A percentile compares a stretch with the other conserved stretches of the same genome.
Conservation (phyloP, 2,888 invertebrate species). For the Acanthoscelides obtectus region DNA sequence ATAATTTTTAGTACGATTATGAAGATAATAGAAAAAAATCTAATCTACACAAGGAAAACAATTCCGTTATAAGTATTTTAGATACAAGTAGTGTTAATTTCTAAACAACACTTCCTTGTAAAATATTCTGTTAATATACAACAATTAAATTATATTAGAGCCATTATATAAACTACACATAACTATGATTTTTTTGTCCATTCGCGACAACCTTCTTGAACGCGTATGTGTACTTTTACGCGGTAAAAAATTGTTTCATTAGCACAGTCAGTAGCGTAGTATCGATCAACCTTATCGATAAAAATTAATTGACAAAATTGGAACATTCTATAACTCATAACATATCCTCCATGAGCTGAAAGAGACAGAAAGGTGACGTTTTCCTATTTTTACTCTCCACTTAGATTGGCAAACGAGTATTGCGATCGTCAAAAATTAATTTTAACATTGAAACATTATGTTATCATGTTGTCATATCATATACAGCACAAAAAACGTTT, state of each 20-base stretch:
- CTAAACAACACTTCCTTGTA: background rate
- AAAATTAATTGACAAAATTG: too few relatives aligned
- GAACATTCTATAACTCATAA: too few relatives aligned
- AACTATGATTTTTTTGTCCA: background rate
- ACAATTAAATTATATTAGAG: background rate
- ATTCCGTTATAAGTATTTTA: background rate
- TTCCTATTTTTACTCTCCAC: too few relatives aligned
- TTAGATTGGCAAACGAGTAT: too few relatives aligned
- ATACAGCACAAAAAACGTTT: too few relatives aligned
- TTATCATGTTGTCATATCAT: too few relatives aligned
- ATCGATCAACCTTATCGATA: too few relatives aligned
- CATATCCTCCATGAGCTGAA: too few relatives aligned
- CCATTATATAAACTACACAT: background rate
- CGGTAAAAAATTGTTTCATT: background rate
- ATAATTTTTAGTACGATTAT: background rate
- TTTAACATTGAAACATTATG: too few relatives aligned
- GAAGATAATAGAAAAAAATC: background rate
- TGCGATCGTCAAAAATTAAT: too few relatives aligned
- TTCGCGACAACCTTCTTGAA: background rate
- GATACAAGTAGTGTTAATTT: background rate
- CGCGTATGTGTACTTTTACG: background rate
- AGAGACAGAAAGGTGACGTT: too few relatives aligned
- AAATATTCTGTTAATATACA: background rate
- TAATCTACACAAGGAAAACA: background rate
- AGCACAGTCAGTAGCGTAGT: background rate